These are phyloP conservation scores for Apostichopus californicus DNA, from an alignment of 35 echinoderm and acorn worm genomes.

Conservation along the genomic window DNA sequence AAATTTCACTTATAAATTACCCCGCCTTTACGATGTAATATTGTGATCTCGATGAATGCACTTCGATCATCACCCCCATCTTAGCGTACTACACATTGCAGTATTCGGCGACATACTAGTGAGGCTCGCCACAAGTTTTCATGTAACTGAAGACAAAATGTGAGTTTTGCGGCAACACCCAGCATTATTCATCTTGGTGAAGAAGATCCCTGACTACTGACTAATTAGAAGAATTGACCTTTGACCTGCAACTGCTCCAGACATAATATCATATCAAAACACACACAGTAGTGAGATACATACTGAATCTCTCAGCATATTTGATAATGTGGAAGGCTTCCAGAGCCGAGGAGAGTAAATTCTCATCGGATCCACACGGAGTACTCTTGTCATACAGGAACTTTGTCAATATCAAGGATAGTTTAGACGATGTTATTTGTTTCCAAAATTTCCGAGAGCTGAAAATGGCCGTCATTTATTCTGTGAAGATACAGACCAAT, in stretches of 20 bases:
- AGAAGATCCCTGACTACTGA: constrained; percentile 6
- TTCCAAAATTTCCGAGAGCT: neutral
- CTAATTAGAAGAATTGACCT: constrained; percentile 45
- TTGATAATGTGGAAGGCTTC: constrained; percentile 2
- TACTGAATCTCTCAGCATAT: neutral
- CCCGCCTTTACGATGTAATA: too few species aligned
- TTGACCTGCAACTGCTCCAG: constrained; percentile 18
- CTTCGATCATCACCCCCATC: too few species aligned
- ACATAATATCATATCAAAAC: neutral
- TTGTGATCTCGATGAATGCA: too few species aligned
- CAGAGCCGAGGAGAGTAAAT: neutral
- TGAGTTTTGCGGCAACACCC: neutral
- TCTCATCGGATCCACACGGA: neutral
- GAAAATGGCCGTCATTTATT: constrained; percentile 7
- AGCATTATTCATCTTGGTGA: neutral
- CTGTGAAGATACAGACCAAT: neutral
- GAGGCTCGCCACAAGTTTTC: too few species aligned
- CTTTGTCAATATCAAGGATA: neutral
- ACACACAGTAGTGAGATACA: neutral
- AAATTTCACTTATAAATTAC: too few species aligned
- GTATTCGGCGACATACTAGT: too few species aligned
- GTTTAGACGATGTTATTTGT: neutral
- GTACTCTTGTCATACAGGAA: neutral
- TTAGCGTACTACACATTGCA: too few species aligned
- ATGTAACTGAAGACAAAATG: too few species aligned